These are phyloP conservation scores for Caenorhabditis doughertyi DNA, from an alignment of 2,888 invertebrate species.

Conservation along the genomic window DNA sequence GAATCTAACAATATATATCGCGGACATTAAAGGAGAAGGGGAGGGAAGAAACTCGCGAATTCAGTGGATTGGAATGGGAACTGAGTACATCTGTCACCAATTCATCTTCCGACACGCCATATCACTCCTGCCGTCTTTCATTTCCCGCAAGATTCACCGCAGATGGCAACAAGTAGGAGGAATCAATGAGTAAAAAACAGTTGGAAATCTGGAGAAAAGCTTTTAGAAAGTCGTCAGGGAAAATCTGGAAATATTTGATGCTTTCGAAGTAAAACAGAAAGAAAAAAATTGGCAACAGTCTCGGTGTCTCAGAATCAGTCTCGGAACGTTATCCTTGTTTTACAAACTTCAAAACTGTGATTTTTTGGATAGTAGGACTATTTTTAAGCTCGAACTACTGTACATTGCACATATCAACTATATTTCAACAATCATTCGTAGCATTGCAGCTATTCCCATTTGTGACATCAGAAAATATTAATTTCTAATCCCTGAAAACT, in stretches of 20 bases:
- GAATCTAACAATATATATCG: constrained; percentile 47
- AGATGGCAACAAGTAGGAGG: background rate
- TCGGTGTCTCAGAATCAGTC: too few relatives aligned
- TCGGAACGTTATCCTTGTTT: too few relatives aligned
- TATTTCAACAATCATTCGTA: background rate
- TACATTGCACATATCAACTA: too few relatives aligned
- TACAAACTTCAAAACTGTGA: too few relatives aligned
- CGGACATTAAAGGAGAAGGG: constrained; percentile 7
- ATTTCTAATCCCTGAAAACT: constrained; percentile 21
- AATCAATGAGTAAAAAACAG: too few relatives aligned
- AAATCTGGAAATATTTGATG: background rate
- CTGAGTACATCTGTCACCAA: constrained; percentile 63
- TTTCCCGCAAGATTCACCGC: constrained; percentile 22
- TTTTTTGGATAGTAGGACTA: too few relatives aligned
- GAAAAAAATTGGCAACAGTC: too few relatives aligned
- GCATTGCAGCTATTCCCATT: background rate
- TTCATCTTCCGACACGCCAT: constrained; percentile 61
- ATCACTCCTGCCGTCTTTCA: constrained; percentile 18
- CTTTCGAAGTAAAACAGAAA: too few relatives aligned
- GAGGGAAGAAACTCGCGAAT: constrained; percentile 20
- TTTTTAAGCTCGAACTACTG: too few relatives aligned
- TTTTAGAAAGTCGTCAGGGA: background rate
- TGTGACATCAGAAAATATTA: background rate
- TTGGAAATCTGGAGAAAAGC: background rate
- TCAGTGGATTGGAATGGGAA: constrained; percentile 35